phyloP scores from a whole-genome alignment of 37 sponge, comb jelly and placozoan genomes.

The Crambe crambe region DNA sequence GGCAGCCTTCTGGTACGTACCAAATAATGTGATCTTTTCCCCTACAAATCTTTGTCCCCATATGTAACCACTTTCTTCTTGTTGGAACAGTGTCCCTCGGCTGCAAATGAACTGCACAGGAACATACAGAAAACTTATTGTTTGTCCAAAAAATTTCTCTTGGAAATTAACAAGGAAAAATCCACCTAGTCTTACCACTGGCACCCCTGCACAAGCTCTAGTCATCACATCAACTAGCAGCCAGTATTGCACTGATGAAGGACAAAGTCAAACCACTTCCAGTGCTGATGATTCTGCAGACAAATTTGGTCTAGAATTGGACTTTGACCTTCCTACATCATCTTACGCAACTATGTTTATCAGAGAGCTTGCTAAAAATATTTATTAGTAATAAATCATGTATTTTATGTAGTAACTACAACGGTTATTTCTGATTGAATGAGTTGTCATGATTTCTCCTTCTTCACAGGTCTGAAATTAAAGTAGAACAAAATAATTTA shows the following conservation, averaged over 20 bases:
- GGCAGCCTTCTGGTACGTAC: conserved; percentile 31
- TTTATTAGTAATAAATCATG: not conserved
- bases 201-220: not conserved
- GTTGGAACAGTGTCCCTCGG: not conserved
- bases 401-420: not conserved
- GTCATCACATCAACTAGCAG: not conserved
- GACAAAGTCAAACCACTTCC: too few relatives aligned
- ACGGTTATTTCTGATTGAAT: not conserved
- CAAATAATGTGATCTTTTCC: too few relatives aligned
- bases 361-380: conserved; percentile 25
- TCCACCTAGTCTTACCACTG: not conserved
- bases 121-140: conserved; percentile 42
- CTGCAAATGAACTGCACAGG: conserved; percentile 11
- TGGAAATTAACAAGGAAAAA: conserved; percentile 5
- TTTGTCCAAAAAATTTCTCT: conserved; percentile 25
- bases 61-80: too few relatives aligned
- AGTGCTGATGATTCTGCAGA: not conserved
- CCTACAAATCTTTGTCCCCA: too few relatives aligned
- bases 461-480: conserved; percentile 19
- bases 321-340: not conserved
- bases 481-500: too few relatives aligned
- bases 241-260: too few relatives aligned
- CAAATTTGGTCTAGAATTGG: not conserved
- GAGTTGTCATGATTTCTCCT: not conserved
- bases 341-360: conserved; percentile 38